A percentile compares a stretch with the other conserved stretches of the same genome.
Conservation (phyloP, 2,888 invertebrate species). For the Oscheius myriophilus region DNA sequence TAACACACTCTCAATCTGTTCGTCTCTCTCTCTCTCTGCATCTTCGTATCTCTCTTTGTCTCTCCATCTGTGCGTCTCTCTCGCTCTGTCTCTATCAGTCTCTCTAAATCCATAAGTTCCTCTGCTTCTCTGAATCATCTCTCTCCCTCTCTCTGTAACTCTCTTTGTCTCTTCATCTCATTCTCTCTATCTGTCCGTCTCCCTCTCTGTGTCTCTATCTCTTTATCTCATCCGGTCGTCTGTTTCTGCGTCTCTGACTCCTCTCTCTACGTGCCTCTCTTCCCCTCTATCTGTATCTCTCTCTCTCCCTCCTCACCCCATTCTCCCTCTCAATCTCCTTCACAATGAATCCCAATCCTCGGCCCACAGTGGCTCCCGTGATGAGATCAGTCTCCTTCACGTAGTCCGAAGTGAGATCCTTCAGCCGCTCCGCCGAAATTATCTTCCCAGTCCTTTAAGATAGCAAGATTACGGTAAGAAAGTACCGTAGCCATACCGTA, state of each 20-base stretch:
- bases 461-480: not conserved
- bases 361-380: constrained; percentile 37
- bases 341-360: constrained; percentile 45
- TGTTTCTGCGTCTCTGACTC: too few species aligned
- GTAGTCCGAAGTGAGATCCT: constrained; percentile 34
- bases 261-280: too few species aligned
- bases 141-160: too few species aligned
- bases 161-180: too few species aligned
- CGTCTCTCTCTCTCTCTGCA: too few species aligned
- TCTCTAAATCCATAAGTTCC: too few species aligned
- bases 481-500: constrained; percentile 13
- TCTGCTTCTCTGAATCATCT: too few species aligned
- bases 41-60: too few species aligned
- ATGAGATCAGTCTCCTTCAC: constrained; percentile 35
- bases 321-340: constrained; percentile 8
- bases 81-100: constrained; percentile 7
- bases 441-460: constrained; percentile 30
- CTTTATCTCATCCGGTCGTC: too few species aligned
- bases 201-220: too few species aligned
- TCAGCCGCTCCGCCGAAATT: constrained; percentile 16
- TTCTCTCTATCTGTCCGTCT: not conserved
- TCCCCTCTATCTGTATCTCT: too few species aligned
- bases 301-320: constrained; percentile 2
- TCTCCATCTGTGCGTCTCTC: not conserved
- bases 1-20: too few species aligned